A percentile compares a stretch with the other conserved stretches of the same genome.
Conservation (phyloP, 2,797 vertebrate species). For the Otus scops region DNA sequence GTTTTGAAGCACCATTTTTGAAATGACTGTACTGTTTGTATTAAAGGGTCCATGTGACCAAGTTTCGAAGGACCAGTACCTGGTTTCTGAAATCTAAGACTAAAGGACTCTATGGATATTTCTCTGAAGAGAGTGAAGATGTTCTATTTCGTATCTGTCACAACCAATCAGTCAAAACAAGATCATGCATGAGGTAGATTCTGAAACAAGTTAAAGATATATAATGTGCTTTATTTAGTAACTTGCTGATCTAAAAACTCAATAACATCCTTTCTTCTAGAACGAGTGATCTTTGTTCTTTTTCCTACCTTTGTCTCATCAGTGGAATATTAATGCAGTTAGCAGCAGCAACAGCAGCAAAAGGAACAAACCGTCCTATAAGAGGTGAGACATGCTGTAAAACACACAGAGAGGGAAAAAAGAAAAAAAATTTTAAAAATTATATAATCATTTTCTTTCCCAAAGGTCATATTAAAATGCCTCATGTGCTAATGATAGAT, state of each 20-base stretch:
- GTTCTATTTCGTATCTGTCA: not conserved
- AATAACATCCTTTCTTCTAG: not conserved
- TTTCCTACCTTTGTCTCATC: conserved; percentile 94
- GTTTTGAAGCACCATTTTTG: not conserved
- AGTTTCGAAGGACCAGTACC: not conserved
- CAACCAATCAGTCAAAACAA: not conserved
- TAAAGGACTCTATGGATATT: not conserved
- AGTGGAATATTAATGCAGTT: conserved; percentile 99
- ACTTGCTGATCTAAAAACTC: not conserved
- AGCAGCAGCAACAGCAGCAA: conserved; percentile 96
- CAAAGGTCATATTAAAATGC: not conserved
- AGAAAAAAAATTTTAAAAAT: not conserved
- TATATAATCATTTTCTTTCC: not conserved
- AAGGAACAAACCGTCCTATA: conserved; percentile 95
- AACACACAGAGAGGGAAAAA: not conserved
- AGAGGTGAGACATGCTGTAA: conserved; percentile 90
- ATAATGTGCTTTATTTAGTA: not conserved
- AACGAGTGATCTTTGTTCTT: not conserved
- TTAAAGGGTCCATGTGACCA: not conserved
- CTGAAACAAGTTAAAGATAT: not conserved
- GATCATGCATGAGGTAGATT: not conserved
- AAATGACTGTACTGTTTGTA: not conserved
- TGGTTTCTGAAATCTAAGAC: not conserved
- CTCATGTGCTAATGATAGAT: not conserved
- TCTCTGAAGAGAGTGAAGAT: not conserved